Conservation (phyloP, 23 tunicate genomes). For the Phallusia fumigata region DNA sequence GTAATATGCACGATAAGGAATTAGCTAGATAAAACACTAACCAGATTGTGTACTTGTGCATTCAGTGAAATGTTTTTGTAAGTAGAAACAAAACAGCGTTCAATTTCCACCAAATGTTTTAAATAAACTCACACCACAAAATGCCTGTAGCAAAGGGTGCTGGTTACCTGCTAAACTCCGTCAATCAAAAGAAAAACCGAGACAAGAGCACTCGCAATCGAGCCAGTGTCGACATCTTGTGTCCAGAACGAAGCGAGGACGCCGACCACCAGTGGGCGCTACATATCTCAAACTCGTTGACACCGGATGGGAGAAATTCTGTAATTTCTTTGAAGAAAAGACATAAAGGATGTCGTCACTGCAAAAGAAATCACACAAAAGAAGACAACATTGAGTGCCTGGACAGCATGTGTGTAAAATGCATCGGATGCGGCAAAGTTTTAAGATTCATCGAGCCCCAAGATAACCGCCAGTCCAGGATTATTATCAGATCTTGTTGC, state of each 20-base stretch:
- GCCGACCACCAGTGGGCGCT: constrained; percentile 1
- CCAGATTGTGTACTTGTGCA: too few relatives aligned
- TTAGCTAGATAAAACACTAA: too few relatives aligned
- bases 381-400: constrained; percentile 1
- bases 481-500: constrained; percentile 47
- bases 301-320: not conserved
- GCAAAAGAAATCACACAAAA: constrained; percentile 38
- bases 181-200: constrained; percentile 29
- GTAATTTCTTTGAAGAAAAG: not conserved
- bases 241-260: not conserved
- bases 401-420: constrained; percentile 17
- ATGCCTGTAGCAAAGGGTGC: constrained; percentile 66
- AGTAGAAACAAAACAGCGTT: too few relatives aligned
- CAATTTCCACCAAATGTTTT: not conserved
- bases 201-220: not conserved
- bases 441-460: not conserved
- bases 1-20: too few relatives aligned
- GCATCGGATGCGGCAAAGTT: constrained; percentile 52
- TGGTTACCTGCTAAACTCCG: constrained; percentile 42
- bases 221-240: not conserved
- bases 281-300: not conserved
- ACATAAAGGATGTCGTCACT: constrained; percentile 58
- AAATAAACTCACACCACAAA: not conserved
- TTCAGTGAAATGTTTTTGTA: too few relatives aligned
- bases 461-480: not conserved